These are phyloP conservation scores for Rotaria macrura DNA, from an alignment of 2,888 invertebrate genomes.

Conservation along the genomic window DNA sequence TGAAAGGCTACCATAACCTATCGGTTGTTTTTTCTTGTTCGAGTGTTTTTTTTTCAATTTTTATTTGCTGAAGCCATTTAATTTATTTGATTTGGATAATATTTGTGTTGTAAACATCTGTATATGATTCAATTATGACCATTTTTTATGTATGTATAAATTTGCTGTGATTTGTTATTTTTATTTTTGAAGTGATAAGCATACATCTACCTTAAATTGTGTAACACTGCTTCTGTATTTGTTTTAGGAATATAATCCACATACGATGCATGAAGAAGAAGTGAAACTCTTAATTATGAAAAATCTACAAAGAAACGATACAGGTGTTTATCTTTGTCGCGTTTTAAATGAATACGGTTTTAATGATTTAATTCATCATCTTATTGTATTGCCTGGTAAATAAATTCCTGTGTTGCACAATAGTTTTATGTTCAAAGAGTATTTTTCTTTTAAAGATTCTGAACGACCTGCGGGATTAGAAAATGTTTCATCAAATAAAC, in stretches of 20 bases:
- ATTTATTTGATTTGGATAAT: too few relatives aligned
- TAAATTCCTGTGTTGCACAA: background rate
- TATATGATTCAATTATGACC: too few relatives aligned
- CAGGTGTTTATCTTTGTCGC: background rate
- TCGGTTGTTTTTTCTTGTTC: background rate
- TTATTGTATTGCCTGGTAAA: background rate
- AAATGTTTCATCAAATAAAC: background rate
- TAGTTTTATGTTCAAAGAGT: too few relatives aligned
- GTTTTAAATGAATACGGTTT: conserved; percentile 12
- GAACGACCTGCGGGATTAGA: background rate
- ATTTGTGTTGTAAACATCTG: too few relatives aligned
- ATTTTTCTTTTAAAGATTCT: background rate
- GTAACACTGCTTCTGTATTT: too few relatives aligned
- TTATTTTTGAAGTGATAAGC: background rate
- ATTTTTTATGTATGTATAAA: too few relatives aligned
- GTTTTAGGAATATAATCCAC: conserved; percentile 14
- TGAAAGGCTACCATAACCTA: background rate
- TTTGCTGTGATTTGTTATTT: background rate
- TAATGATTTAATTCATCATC: background rate
- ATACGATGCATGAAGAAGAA: conserved; percentile 5
- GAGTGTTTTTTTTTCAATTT: too few relatives aligned
- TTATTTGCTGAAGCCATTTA: too few relatives aligned
- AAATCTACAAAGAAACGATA: background rate
- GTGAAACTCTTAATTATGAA: background rate
- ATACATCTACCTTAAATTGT: too few relatives aligned